A percentile compares a stretch with the other conserved stretches of the same genome.
These are phyloP conservation scores for Notolabrus celidotus DNA, from an alignment of 2,797 vertebrate species.

Conservation along the genomic window DNA sequence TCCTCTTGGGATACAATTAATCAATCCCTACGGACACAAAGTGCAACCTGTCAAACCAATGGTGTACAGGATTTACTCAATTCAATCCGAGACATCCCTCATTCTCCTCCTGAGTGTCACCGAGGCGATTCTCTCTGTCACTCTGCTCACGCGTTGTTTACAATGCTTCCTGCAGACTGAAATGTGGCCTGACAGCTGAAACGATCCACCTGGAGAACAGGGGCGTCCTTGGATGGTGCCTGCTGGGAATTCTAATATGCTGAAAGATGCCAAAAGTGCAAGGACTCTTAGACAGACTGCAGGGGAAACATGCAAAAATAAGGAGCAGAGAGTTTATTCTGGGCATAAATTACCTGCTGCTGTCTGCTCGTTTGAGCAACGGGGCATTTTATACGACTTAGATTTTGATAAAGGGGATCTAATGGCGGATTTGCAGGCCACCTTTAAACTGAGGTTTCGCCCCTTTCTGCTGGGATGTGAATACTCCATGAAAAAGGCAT, in stretches of 20 bases:
- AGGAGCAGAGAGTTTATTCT: slow-evolving; percentile 21
- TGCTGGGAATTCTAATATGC: slow-evolving; percentile 67
- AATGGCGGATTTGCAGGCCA: neutral
- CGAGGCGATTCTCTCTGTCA: slow-evolving; percentile 20
- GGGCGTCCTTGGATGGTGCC: slow-evolving; percentile 58
- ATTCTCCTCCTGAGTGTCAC: slow-evolving; percentile 30
- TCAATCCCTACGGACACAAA: neutral
- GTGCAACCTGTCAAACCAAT: neutral
- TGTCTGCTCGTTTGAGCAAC: neutral
- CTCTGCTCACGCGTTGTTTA: slow-evolving; percentile 47
- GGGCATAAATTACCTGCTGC: slow-evolving; percentile 36
- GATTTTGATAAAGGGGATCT: neutral
- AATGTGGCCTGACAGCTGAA: slow-evolving; percentile 64
- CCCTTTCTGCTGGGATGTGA: neutral
- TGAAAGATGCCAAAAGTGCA: slow-evolving; percentile 51
- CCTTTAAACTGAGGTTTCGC: neutral
- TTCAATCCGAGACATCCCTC: slow-evolving; percentile 11
- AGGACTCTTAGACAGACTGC: slow-evolving; percentile 43
- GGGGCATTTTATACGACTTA: neutral
- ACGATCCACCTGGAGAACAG: slow-evolving; percentile 53
- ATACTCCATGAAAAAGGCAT: slow-evolving; percentile 4
- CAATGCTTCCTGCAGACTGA: slow-evolving; percentile 42
- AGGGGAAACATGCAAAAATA: slow-evolving; percentile 26
- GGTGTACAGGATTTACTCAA: slow-evolving; percentile 1
- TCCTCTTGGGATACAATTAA: neutral